These are phyloP conservation scores for Silurus aristotelis DNA, from an alignment of 2,797 vertebrate genomes.

Conservation along the genomic window DNA sequence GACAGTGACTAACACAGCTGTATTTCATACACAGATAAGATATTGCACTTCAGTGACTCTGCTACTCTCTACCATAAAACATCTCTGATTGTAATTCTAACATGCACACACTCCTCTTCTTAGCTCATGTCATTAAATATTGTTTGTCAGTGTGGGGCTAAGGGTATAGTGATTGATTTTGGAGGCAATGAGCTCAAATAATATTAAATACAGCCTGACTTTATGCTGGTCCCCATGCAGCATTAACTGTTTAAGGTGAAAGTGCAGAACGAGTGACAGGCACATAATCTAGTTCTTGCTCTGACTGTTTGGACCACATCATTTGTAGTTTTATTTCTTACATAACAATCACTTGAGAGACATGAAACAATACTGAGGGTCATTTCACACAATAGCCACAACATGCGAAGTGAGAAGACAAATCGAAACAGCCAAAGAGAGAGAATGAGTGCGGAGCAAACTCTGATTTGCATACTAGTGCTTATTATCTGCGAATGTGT, in stretches of 20 bases:
- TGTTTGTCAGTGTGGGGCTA: background rate
- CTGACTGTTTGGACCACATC: too few species aligned
- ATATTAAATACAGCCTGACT: background rate
- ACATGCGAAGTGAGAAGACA: too few species aligned
- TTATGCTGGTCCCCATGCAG: background rate
- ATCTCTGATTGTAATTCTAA: constrained; percentile 18
- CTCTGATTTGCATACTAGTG: too few species aligned
- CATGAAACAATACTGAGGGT: too few species aligned
- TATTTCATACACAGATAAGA: constrained; percentile 5
- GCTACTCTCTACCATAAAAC: background rate
- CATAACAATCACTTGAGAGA: too few species aligned
- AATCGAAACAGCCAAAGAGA: too few species aligned
- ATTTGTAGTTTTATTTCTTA: too few species aligned
- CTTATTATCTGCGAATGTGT: too few species aligned
- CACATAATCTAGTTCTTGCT: too few species aligned
- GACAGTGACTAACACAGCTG: background rate
- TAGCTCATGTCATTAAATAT: background rate
- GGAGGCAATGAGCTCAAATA: background rate
- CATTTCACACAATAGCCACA: too few species aligned
- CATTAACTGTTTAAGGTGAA: background rate
- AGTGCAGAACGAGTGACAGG: background rate
- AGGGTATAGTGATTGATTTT: background rate
- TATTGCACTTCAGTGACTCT: background rate
- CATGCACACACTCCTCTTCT: background rate
- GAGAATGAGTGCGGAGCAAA: too few species aligned